A percentile compares a stretch with the other conserved stretches of the same genome.
Conservation (phyloP, 64 coral and sea anemone genomes). For the Pocillopora verrucosa region DNA sequence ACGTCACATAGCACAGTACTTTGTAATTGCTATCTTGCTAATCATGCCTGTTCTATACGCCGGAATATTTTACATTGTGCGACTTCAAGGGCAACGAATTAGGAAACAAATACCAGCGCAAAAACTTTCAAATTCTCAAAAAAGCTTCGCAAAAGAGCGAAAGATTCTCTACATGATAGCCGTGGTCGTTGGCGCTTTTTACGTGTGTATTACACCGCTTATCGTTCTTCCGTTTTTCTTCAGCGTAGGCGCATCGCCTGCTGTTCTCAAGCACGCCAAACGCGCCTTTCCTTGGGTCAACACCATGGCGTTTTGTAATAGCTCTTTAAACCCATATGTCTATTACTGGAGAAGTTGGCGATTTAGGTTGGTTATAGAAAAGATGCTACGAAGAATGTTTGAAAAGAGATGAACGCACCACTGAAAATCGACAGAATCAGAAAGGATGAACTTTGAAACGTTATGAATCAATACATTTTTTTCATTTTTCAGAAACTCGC, state of each 20-base stretch:
- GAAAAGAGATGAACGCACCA: not conserved
- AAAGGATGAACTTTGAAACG: not conserved
- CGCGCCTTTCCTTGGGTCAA: constrained; percentile 83
- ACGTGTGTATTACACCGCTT: constrained; percentile 71
- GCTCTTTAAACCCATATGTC: constrained; percentile 74
- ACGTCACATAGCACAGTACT: constrained; percentile 69
- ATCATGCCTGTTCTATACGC: constrained; percentile 53
- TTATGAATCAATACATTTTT: not conserved
- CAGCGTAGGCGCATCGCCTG: not conserved
- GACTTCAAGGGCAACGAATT: constrained; percentile 38
- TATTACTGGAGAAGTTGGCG: constrained; percentile 89
- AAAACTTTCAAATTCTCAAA: not conserved
- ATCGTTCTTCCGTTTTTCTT: constrained; percentile 71
- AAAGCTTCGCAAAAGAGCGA: constrained; percentile 54
- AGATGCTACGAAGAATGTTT: constrained; percentile 3
- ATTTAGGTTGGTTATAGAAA: constrained; percentile 58
- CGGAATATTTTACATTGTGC: constrained; percentile 56
- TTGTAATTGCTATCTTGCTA: constrained; percentile 55
- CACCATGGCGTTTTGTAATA: constrained; percentile 73
- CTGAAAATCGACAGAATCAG: not conserved
- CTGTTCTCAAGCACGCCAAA: not conserved
- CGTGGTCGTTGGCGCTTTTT: constrained; percentile 81
- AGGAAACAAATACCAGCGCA: not conserved
- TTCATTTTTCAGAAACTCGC: not conserved
- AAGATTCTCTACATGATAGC: constrained; percentile 67